Percentiles rank a stretch among this genome's conserved stretches.
These are phyloP conservation scores for Muntiacus reevesi DNA, from an alignment of 2,113 vertebrate species.

Conservation along the genomic window DNA sequence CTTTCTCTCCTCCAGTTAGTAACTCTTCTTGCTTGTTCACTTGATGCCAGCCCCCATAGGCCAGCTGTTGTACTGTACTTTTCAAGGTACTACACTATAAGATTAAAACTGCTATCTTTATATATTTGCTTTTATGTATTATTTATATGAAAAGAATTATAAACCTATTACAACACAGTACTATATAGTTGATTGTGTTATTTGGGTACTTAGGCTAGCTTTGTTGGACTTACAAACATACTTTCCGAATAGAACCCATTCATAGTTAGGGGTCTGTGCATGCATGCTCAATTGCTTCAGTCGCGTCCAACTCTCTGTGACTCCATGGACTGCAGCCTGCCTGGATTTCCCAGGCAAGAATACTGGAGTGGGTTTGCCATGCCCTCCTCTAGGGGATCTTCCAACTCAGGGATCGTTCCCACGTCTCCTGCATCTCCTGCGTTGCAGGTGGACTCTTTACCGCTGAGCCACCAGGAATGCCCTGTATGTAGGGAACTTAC, in stretches of 20 bases:
- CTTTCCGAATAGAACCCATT: not conserved
- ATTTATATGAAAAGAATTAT: not conserved
- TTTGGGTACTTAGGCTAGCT: not conserved
- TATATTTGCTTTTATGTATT: not conserved
- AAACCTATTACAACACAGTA: not conserved
- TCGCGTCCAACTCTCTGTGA: not conserved
- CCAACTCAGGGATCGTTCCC: not conserved
- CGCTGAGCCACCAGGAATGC: not conserved
- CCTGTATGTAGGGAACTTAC: not conserved
- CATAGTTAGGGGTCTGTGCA: not conserved
- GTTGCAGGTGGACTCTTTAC: not conserved
- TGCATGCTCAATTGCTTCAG: not conserved
- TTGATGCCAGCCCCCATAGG: accelerated
- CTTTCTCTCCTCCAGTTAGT: not conserved
- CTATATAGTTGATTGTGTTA: not conserved
- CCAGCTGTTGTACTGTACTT: not conserved
- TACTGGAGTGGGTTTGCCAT: not conserved
- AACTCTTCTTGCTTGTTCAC: not conserved
- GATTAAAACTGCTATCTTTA: not conserved
- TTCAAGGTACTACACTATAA: not conserved
- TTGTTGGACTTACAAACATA: not conserved
- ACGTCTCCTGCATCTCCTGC: not conserved
- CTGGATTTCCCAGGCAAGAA: not conserved
- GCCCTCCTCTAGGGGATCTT: not conserved
- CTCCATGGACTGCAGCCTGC: not conserved